Conservation (phyloP, 2,113 vertebrate genomes). For the Alectura lathami region DNA sequence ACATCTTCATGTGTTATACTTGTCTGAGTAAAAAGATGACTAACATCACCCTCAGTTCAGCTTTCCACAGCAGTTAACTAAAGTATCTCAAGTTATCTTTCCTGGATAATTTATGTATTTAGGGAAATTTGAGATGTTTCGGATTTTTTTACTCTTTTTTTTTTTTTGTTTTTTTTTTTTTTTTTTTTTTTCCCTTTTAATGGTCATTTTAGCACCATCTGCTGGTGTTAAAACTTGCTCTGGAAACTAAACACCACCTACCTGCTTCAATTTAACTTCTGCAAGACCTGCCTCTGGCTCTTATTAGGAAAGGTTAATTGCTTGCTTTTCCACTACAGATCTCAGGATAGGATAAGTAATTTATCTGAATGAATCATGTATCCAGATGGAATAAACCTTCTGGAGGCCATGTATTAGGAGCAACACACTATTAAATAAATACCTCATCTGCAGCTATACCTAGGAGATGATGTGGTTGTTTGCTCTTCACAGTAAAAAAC, state of each 20-base stretch:
- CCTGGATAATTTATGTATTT: constrained; percentile 85
- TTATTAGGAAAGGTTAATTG: constrained; percentile 69
- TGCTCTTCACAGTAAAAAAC: background rate
- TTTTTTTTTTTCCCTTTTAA: constrained; percentile 56
- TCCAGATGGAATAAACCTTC: constrained; percentile 15
- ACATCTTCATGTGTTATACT: constrained; percentile 41
- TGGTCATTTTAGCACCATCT: constrained; percentile 91
- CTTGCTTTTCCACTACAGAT: constrained; percentile 54
- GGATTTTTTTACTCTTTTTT: background rate
- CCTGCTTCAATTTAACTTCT: constrained; percentile 48
- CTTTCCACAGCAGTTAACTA: constrained; percentile 84
- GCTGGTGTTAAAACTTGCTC: constrained; percentile 79
- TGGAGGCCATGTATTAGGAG: background rate
- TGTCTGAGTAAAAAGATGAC: constrained; percentile 66
- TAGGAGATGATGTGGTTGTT: background rate
- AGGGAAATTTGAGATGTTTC: constrained; percentile 80
- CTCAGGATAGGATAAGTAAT: constrained; percentile 19
- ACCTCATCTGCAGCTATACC: background rate
- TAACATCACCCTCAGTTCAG: constrained; percentile 80
- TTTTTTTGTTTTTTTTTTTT: background rate
- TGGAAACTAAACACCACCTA: constrained; percentile 57
- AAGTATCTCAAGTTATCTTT: constrained; percentile 85
- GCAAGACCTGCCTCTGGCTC: constrained; percentile 41
- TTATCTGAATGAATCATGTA: constrained; percentile 35
- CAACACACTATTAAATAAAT: background rate